phyloP scores from a whole-genome alignment of 1,140 invertebrate species.

The Papilio polytes region DNA sequence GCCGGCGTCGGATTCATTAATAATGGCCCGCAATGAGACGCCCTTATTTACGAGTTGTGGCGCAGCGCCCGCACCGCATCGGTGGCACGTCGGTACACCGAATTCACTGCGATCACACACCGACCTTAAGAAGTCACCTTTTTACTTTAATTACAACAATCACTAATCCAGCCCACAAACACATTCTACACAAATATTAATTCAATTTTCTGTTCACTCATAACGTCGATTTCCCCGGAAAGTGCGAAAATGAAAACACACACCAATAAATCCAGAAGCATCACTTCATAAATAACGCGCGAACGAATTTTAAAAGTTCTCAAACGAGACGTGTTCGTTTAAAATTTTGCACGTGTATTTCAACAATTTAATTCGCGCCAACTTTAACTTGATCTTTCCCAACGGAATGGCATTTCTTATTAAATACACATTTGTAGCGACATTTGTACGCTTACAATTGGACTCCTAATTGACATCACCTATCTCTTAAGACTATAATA shows the following conservation, averaged over 20 bases:
- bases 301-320: constrained; percentile 38
- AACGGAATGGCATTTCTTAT: constrained; percentile 39
- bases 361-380: constrained; percentile 22
- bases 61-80: constrained; percentile 29
- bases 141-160: constrained; percentile 9
- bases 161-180: neutral
- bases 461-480: constrained; percentile 52
- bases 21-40: constrained; percentile 81
- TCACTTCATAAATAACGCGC: constrained; percentile 37
- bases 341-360: constrained; percentile 39
- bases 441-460: constrained; percentile 60
- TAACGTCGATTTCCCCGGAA: constrained; percentile 16
- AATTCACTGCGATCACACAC: neutral
- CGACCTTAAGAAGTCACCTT: neutral
- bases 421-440: constrained; percentile 47
- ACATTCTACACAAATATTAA: neutral
- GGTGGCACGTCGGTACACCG: neutral
- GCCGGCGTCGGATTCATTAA: constrained; percentile 78
- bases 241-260: constrained; percentile 41
- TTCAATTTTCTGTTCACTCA: constrained; percentile 8
- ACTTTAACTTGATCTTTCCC: constrained; percentile 22
- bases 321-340: constrained; percentile 35
- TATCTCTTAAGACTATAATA: constrained; percentile 51
- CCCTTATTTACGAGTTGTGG: constrained; percentile 81
- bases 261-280: constrained; percentile 37